Evolutionary conservation across 2,797 vertebrate genomes (phyloP), one percentile per base, ranked within the genome.

Genomic region (Percopsis omiscomaycus): DNA sequence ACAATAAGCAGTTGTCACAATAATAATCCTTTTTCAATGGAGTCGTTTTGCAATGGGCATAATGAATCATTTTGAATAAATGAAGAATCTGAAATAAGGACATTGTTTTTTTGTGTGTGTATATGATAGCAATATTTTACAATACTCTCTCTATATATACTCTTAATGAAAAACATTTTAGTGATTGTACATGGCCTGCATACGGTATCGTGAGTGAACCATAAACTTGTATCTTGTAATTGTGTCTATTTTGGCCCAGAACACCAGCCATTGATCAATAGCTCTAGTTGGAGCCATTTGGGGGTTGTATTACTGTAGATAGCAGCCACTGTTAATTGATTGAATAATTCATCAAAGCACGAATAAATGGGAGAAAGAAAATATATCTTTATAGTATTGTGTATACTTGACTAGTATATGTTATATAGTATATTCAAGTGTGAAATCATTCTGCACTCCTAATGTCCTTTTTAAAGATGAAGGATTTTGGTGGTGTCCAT

Each of bases 311-410:
- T 22, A 37, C 32, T 8, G 73, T 59, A 42, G 42, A 73, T 67
- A 58, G 9, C 14, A 52, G 52, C 71, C 51, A 54, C 30, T 70
- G 64, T 70, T 66, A 46, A 74, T 73, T 73, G 71, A 74, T 80
- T 81, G 64, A 54, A 9, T 57, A 86, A n/a, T 81, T 68, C 81
- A 85, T 75, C 68, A 46, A 49, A 59, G 67, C 76, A 65, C 45
- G 61, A 65, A 74, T 69, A 57, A 82, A 77, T 52, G 65, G 58
- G 29, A 57, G 13, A 51, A 32, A 74, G 47, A 54, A 15, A 44
- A 37, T 70, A 47, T 22, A 22, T 22, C 1, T 22, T 1, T 22
- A 22, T 22, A 22, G 22, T 22, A 22, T 22, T 22, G 22, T 22
- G 22, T 22, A 22, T 22, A 22, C 22, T 22, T 22, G 22, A 22